Evolutionary conservation across 2,797 vertebrate genomes (phyloP), one percentile per base, ranked within the genome.

Genomic region (Tangara arthus): DNA sequence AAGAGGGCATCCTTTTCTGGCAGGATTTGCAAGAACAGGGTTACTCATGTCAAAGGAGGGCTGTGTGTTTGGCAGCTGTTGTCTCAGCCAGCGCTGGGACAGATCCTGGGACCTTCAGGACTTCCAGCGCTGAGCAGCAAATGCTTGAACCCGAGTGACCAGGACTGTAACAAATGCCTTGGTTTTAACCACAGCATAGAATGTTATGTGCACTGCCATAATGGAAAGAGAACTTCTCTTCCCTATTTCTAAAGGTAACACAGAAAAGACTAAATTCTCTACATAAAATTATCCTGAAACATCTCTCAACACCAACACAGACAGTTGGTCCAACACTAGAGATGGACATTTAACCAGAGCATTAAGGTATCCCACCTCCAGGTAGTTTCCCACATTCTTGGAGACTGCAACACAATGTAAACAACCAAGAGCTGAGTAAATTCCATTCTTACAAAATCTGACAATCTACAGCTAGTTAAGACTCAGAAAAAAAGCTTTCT

Each of bases 91-190:
- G 53, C 16, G 35, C 35, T 35, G 35, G 69, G 23, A 55, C 23
- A 82, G 57, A 92, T 53, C 27, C 70, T 76, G 49, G 65, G 46
- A 78, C 53, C 44, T 92, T n/a, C 30, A 80, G 47, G 64, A 26
- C 15, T 72, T 50, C 19, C 57, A 42, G 30, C 18, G 15, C n/a
- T 52, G 27, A 81, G 70, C 26, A 61, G 12, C 14, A 71, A 71
- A 35, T 0, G 0, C 32, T 63, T 56, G 70, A 81, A 61, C 55
- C 15, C 2, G 1, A 77, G 42, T 28, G 63, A 20, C 35, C 35
- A 55, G 30, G 42, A 46, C 35, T 28, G 28, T 19, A 69, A 57
- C 32, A 64, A 35, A 35, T 2, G 5, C 39, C 24, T n/a, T 49
- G 50, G 6, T 64, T 82, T 59, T 30, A 81, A 49, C 22, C 37